Percentiles rank a stretch among this genome's conserved stretches.
Conservation (phyloP, 2,113 vertebrate genomes). For the Tetrax tetrax region DNA sequence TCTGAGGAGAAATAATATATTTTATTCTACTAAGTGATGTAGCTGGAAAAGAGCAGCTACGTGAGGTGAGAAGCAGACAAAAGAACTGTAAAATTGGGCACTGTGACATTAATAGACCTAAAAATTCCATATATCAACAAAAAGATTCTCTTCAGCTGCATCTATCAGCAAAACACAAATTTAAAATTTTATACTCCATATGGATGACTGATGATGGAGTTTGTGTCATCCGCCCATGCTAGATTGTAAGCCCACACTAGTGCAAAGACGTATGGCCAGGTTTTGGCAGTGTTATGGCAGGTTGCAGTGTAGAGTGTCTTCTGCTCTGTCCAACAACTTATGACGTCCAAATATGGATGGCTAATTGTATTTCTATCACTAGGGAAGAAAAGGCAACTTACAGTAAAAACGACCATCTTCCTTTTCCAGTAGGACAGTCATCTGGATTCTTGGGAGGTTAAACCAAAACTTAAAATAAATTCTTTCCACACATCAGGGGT, state of each 20-base stretch:
- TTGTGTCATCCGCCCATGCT: too few species aligned
- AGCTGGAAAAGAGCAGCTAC: background rate
- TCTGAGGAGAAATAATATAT: background rate
- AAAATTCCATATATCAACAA: too few species aligned
- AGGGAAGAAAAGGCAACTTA: background rate
- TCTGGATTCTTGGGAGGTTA: background rate
- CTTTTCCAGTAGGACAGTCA: background rate
- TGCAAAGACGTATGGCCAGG: background rate
- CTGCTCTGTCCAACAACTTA: background rate
- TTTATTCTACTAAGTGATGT: background rate
- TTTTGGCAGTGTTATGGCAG: background rate
- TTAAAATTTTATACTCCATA: too few species aligned
- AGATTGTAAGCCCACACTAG: too few species aligned
- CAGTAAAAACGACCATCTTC: background rate
- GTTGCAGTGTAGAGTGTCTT: background rate
- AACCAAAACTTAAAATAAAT: background rate
- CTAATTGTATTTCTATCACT: background rate
- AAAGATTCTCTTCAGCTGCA: too few species aligned
- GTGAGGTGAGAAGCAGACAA: background rate
- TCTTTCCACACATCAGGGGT: background rate
- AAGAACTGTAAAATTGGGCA: background rate
- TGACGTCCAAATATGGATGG: background rate
- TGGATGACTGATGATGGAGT: too few species aligned
- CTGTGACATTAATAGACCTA: background rate
- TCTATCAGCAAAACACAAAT: too few species aligned